Base-by-base conservation (phyloP, 2,888 invertebrate genomes). In the Bhutanitis thaidina region DNA sequence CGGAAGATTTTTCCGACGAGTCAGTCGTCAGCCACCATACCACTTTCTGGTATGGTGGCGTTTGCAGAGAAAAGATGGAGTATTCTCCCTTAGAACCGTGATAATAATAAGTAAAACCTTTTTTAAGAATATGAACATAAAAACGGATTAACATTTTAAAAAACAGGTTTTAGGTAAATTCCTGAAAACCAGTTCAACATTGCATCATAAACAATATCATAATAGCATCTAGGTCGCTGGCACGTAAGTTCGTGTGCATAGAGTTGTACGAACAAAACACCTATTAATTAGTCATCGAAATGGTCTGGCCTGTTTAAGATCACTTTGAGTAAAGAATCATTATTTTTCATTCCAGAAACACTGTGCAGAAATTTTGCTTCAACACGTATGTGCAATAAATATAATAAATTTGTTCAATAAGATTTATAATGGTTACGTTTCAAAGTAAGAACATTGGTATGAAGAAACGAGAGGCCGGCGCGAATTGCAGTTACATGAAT, bases 261-360 rank as follows among this genome's bases (percentile, higher is more conserved):
- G n/a, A 51, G 36, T 14, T 10, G 8, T 35, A 29, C 10, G 14
- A 16, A 14, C 39, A 56, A 55, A 49, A 49, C 43, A 62, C 65
- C 61, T 62, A 68, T 65, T 60, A 60, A 63, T 66, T 61, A 59
- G 54, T 63, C 63, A 61, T 45, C 57, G 49, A 38, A 52, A 40
- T 50, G 56, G 29, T 61, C 59, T 61, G 65, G 40, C 57, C 54
- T 61, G 46, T 52, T 61, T 63, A 58, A 54, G 54, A 52, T 50
- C 43, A 39, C 10, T 12, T 20, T 29, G 3, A 40, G 58, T 50
- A 52, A 52, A 48, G 40, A 53, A 56, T 47, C 60, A 54, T 58
- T 64, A 65, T 64, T 69, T 64, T 69, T 60, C 58, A 16, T 56
- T 46, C 60, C 61, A 66, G 61, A 62, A 59, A 67, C 62, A 57